Percentiles rank a stretch among this genome's conserved stretches.
These are phyloP conservation scores for Cephus runcator DNA, from an alignment of 2,888 invertebrate species.

Conservation along the genomic window DNA sequence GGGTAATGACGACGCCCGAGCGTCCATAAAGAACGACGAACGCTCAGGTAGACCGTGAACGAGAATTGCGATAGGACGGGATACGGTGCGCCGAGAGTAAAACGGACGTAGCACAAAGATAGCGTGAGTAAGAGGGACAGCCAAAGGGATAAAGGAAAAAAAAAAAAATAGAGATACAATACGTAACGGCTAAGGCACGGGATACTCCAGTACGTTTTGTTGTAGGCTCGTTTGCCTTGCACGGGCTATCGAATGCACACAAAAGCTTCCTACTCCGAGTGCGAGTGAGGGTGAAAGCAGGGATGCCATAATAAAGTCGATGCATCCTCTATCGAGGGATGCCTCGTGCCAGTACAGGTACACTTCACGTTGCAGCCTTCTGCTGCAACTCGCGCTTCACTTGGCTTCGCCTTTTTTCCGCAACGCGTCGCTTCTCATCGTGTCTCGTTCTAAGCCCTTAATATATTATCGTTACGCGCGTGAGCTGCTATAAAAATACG, in stretches of 20 bases:
- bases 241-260: slow-evolving; percentile 48
- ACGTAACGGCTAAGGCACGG: not conserved
- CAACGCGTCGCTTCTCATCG: not conserved
- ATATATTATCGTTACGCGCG: slow-evolving; percentile 6
- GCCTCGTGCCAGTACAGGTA: slow-evolving; percentile 5
- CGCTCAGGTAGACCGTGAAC: not conserved
- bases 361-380: not conserved
- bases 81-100: not conserved
- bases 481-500: slow-evolving; percentile 3
- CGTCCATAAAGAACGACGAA: slow-evolving; percentile 33
- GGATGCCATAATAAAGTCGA: slow-evolving; percentile 13
- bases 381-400: not conserved
- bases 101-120: not conserved
- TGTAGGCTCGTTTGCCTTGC: slow-evolving; percentile 49
- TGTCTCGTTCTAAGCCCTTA: not conserved
- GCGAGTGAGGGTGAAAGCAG: slow-evolving; percentile 7
- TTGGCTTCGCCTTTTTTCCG: not conserved
- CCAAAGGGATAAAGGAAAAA: not conserved
- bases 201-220: slow-evolving; percentile 35
- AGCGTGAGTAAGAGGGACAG: not conserved
- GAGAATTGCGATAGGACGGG: not conserved
- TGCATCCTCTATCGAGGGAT: slow-evolving; percentile 11
- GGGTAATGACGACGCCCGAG: slow-evolving; percentile 43
- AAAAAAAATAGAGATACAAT: not conserved
- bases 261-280: slow-evolving; percentile 30